Percentiles rank a stretch among this genome's conserved stretches.
Evolutionary conservation across 2,113 vertebrate species (phyloP).

Genomic region (Ophiodon elongatus): DNA sequence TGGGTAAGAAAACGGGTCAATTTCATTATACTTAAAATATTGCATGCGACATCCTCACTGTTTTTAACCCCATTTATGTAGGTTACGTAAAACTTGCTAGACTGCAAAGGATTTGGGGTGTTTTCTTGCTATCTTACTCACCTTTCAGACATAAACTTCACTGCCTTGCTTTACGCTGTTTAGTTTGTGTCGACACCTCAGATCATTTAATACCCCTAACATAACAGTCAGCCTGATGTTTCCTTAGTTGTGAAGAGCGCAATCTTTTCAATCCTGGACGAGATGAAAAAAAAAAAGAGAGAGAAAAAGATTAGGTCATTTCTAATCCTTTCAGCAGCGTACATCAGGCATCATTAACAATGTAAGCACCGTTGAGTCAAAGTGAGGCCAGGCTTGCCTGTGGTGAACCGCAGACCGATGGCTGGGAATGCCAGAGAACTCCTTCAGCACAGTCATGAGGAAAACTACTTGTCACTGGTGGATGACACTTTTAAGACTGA

Average conservation of each 20-base stretch:
- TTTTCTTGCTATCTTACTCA: neutral
- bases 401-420: slow-evolving; percentile 40
- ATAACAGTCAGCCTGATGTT: slow-evolving; percentile 8
- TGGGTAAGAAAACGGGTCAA: neutral
- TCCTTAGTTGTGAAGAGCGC: slow-evolving; percentile 31
- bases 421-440: slow-evolving; percentile 23
- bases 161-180: slow-evolving; percentile 1
- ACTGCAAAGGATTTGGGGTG: neutral
- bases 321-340: slow-evolving; percentile 22
- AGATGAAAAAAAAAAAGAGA: slow-evolving; percentile 6
- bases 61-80: neutral
- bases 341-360: slow-evolving; percentile 33
- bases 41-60: neutral
- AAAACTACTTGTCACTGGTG: slow-evolving; percentile 21
- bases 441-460: neutral
- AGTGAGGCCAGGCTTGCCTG: slow-evolving; percentile 21
- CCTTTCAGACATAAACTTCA: neutral
- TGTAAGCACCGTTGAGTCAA: slow-evolving; percentile 20
- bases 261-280: slow-evolving; percentile 57
- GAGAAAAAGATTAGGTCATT: neutral
- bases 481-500: slow-evolving; percentile 37
- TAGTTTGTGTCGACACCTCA: neutral
- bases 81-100: neutral
- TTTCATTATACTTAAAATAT: slow-evolving; percentile 22
- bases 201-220: slow-evolving; percentile 5